phyloP scores from a whole-genome alignment of 2,113 vertebrate genomes.

The Notarius quadriscutis region DNA sequence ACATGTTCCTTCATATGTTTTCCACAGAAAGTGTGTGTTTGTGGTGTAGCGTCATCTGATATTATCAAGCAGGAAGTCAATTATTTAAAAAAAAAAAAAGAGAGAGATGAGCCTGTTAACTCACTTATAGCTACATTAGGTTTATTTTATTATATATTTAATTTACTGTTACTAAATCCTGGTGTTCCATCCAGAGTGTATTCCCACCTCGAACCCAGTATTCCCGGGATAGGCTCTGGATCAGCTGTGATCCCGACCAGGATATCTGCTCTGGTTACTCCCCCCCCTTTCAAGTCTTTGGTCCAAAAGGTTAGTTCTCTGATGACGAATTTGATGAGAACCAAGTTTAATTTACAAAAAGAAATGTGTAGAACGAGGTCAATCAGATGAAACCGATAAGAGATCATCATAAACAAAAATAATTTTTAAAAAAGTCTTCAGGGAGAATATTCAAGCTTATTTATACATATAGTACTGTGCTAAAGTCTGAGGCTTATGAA shows the following conservation, averaged over 20 bases:
- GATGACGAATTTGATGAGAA: not conserved
- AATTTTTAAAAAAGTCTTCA: not conserved
- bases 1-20: not conserved
- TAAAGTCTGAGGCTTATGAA: too few relatives aligned
- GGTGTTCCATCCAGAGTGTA: not conserved
- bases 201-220: not conserved
- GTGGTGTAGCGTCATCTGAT: not conserved
- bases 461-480: too few relatives aligned
- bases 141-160: not conserved
- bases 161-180: not conserved
- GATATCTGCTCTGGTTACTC: not conserved
- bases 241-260: not conserved
- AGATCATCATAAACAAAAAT: not conserved
- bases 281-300: too few relatives aligned
- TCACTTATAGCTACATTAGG: not conserved
- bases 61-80: not conserved
- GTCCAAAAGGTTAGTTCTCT: too few relatives aligned
- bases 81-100: not conserved
- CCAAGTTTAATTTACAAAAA: not conserved
- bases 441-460: not conserved
- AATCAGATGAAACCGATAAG: not conserved
- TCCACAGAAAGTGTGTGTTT: not conserved
- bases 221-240: not conserved
- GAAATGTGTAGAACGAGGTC: too few relatives aligned
- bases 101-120: not conserved